A percentile compares a stretch with the other conserved stretches of the same genome.
Evolutionary conservation across 1,140 invertebrate genomes (phyloP).

Genomic region (Pomacea maculata): DNA sequence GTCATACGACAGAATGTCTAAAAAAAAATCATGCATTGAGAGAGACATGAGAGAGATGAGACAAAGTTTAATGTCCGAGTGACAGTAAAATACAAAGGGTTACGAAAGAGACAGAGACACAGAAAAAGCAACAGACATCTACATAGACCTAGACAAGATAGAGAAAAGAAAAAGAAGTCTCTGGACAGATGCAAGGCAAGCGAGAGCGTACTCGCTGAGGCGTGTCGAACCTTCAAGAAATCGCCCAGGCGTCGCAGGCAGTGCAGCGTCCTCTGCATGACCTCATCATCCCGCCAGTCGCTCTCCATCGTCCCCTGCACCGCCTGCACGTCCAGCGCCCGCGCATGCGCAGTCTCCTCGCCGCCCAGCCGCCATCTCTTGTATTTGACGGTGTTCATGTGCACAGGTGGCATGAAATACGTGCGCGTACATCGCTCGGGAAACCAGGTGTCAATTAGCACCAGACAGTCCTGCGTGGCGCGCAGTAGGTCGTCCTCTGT

Average conservation of each 20-base stretch:
- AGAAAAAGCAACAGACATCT: no score
- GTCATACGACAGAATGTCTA: no score
- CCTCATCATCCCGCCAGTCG: conserved; percentile 19
- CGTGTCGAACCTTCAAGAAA: not conserved
- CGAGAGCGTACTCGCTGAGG: no score
- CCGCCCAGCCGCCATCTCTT: not conserved
- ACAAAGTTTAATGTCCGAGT: no score
- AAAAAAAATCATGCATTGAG: no score
- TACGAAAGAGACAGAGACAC: no score
- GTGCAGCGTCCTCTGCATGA: conserved; percentile 9
- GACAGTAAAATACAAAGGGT: no score
- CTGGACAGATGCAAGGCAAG: no score
- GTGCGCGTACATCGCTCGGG: conserved; percentile 10
- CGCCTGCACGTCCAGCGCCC: not conserved
- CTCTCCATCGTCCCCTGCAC: conserved; percentile 6
- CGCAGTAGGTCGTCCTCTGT: conserved; percentile 1
- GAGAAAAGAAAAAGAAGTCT: not conserved
- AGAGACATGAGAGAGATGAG: no score
- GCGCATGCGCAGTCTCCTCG: not conserved
- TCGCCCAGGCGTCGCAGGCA: conserved; percentile 6
- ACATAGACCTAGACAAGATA: not conserved
- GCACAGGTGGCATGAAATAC: conserved; percentile 16
- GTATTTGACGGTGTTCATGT: conserved; percentile 16
- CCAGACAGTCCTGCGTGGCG: conserved; percentile 5
- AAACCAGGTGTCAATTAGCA: conserved; percentile 10